Evolutionary conservation across 2,797 vertebrate species (phyloP).

Genomic region (Typhlichthys eigenmanni): DNA sequence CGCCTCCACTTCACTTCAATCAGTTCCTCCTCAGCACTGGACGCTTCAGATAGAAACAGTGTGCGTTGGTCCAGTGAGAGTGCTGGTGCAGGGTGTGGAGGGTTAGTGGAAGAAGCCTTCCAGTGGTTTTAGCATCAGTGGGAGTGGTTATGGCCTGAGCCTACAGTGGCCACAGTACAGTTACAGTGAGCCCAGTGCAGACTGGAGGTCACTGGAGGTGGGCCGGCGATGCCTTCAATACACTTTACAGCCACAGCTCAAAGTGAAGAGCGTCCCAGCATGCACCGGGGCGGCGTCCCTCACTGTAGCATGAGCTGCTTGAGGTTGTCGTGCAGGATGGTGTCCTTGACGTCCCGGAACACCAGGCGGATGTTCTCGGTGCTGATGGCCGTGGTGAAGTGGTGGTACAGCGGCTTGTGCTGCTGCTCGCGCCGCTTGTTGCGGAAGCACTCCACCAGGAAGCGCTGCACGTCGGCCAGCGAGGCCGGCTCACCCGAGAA

Average conservation of each 20-base stretch:
- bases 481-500: constrained; percentile 85
- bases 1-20: neutral
- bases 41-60: neutral
- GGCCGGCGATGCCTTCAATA: constrained; percentile 58
- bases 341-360: constrained; percentile 98
- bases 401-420: constrained; percentile 96
- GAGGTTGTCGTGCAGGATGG: constrained; percentile 98
- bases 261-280: constrained; percentile 11
- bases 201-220: constrained; percentile 25
- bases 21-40: neutral
- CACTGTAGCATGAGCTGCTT: constrained; percentile 98
- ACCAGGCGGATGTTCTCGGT: constrained; percentile 98
- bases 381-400: constrained; percentile 99
- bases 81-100: neutral
- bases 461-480: constrained; percentile 90
- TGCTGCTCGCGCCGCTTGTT: constrained; percentile 92
- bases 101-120: constrained; percentile 33
- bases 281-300: constrained; percentile 43
- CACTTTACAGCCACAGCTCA: constrained; percentile 47
- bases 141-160: constrained; percentile 9
- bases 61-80: constrained; percentile 1
- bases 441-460: constrained; percentile 95
- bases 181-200: constrained; percentile 50
- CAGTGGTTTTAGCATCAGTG: constrained; percentile 47
- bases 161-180: constrained; percentile 24